phyloP scores from a whole-genome alignment of 1,140 invertebrate genomes.

The Euborellia annulipes region DNA sequence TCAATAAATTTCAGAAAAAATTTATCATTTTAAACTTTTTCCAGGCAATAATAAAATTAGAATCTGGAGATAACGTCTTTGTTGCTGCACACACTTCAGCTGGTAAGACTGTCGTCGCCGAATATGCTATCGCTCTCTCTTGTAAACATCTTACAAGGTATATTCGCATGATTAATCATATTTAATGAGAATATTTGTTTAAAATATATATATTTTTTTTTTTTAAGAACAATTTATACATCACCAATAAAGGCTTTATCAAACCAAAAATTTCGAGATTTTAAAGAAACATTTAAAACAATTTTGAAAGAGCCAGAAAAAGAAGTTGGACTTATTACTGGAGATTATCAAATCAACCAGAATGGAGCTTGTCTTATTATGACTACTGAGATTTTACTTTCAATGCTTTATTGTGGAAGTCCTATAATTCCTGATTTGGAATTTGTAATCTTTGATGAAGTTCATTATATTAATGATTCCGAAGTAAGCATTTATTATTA shows the following conservation, averaged over 20 bases:
- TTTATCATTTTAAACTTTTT: conserved; percentile 6
- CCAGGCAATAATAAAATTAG: conserved; percentile 82
- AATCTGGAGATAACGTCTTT: conserved; percentile 90
- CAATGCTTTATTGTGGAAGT: conserved; percentile 92
- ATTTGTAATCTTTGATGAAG: conserved; percentile 99
- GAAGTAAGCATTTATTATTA: conserved; percentile 43
- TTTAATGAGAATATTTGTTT: too few species aligned
- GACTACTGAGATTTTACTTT: conserved; percentile 97
- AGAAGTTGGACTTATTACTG: conserved; percentile 88
- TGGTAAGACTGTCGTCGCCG: conserved; percentile 97
- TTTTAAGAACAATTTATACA: conserved; percentile 84
- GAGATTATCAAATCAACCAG: conserved; percentile 90
- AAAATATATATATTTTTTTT: conserved; percentile 8
- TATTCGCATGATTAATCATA: background rate
- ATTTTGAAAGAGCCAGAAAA: conserved; percentile 15
- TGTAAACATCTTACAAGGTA: conserved; percentile 81
- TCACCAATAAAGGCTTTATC: conserved; percentile 98
- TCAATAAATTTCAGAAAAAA: too few species aligned
- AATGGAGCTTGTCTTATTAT: conserved; percentile 93
- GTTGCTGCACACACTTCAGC: conserved; percentile 98
- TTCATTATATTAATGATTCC: conserved; percentile 96
- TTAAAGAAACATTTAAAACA: conserved; percentile 70
- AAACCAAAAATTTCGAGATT: conserved; percentile 98
- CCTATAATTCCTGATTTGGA: conserved; percentile 91
- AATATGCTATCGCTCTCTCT: conserved; percentile 93